phyloP scores from a whole-genome alignment of 2,113 vertebrate genomes.

The Oreochromis tanganicae region DNA sequence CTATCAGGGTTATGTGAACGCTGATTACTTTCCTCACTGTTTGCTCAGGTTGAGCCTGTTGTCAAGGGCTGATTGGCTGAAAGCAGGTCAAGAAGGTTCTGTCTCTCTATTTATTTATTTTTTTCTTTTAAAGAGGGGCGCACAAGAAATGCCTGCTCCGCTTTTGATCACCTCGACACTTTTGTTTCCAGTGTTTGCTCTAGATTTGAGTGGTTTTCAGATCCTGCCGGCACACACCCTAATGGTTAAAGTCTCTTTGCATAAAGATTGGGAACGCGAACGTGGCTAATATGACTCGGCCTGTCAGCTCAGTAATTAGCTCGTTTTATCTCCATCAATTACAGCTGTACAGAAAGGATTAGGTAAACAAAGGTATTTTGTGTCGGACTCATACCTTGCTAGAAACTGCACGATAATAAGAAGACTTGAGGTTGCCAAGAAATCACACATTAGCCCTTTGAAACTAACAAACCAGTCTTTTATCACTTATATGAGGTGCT shows the following conservation, averaged over 20 bases:
- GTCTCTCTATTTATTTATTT: background rate
- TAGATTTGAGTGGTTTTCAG: constrained; percentile 40
- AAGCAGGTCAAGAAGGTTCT: background rate
- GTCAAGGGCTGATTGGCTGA: background rate
- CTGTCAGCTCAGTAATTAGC: background rate
- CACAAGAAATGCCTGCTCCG: constrained; percentile 33
- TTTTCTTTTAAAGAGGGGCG: background rate
- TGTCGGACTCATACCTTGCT: background rate
- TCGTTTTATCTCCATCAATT: background rate
- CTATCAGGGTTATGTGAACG: background rate
- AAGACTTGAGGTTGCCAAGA: background rate
- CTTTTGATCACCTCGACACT: constrained; percentile 30
- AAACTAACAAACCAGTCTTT: background rate
- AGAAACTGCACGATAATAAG: background rate
- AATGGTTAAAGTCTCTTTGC: background rate
- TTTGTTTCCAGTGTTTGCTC: constrained; percentile 58
- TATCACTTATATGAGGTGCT: background rate
- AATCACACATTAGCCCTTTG: background rate
- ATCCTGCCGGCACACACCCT: constrained; percentile 38
- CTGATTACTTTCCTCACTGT: background rate
- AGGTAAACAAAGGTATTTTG: background rate
- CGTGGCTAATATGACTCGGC: background rate
- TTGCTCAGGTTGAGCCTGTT: background rate
- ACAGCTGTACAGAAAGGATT: background rate
- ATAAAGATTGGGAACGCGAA: background rate